phyloP scores from a whole-genome alignment of 2,797 vertebrate species.

The Nannoperca obscura region DNA sequence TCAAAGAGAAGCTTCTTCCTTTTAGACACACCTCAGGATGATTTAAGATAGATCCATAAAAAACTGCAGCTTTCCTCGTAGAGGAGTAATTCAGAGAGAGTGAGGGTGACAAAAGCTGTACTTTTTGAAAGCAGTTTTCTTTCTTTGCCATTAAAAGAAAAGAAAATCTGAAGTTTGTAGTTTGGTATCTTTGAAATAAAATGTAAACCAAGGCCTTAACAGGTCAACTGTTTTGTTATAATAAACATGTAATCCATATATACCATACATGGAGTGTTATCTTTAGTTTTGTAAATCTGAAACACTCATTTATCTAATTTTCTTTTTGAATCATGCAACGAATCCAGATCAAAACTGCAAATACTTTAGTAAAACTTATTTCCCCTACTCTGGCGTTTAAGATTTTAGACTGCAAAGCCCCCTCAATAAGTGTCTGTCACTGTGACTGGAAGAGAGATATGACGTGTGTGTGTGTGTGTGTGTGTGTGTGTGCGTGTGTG shows the following conservation, averaged over 20 bases:
- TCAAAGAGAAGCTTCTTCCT: slow-evolving; percentile 75
- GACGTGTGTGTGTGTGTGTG: slow-evolving; percentile 52
- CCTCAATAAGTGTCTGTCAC: slow-evolving; percentile 45
- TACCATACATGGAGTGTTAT: neutral
- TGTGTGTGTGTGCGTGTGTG: slow-evolving; percentile 57
- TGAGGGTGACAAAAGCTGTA: neutral
- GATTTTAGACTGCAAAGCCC: slow-evolving; percentile 31
- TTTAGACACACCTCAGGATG: slow-evolving; percentile 57
- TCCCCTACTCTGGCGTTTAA: neutral
- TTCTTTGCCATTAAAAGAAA: neutral
- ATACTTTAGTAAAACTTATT: neutral
- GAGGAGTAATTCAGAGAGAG: slow-evolving; percentile 7
- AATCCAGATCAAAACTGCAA: neutral
- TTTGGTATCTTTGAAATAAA: slow-evolving; percentile 2
- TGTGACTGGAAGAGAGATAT: slow-evolving; percentile 52
- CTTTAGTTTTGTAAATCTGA: neutral
- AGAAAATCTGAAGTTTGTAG: neutral
- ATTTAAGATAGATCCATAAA: slow-evolving; percentile 57
- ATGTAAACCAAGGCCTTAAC: neutral
- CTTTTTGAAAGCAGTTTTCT: neutral
- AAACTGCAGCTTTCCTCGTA: slow-evolving; percentile 2
- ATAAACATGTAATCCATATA: neutral
- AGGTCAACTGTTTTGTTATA: neutral
- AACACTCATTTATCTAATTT: neutral
- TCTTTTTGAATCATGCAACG: neutral